Percentiles rank a stretch among this genome's conserved stretches.
phyloP scores from a whole-genome alignment of 2,888 invertebrate species.

The Diaphora mendica region DNA sequence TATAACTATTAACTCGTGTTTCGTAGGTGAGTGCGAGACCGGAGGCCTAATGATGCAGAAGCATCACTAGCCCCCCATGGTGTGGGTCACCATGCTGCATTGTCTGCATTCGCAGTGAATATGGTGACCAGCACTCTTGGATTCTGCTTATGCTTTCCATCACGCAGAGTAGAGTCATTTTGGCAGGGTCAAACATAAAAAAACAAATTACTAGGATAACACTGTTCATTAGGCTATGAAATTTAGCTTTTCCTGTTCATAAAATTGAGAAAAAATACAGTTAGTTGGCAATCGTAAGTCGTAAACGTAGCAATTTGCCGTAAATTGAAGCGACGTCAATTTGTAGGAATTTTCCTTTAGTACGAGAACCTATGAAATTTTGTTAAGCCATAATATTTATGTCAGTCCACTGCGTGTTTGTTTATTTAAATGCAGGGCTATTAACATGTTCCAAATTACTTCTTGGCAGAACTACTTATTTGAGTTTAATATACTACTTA shows the following conservation, averaged over 20 bases:
- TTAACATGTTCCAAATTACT: constrained; percentile 3
- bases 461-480: neutral
- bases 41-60: too few relatives aligned
- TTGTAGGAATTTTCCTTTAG: constrained; percentile 30
- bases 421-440: neutral
- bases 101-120: too few relatives aligned
- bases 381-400: constrained; percentile 7
- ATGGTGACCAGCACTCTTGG: too few relatives aligned
- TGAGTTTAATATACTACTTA: neutral
- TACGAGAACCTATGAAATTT: constrained; percentile 17
- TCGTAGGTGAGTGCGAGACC: too few relatives aligned
- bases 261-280: neutral
- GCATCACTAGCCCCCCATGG: too few relatives aligned
- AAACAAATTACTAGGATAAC: neutral
- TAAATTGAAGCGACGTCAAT: constrained; percentile 21
- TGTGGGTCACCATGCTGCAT: too few relatives aligned
- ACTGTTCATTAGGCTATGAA: neutral
- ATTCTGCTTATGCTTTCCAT: too few relatives aligned
- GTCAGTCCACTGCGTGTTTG: neutral
- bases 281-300: constrained; percentile 8
- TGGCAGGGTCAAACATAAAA: too few relatives aligned
- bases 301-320: constrained; percentile 29
- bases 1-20: neutral
- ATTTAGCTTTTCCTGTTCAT: neutral
- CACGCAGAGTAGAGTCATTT: too few relatives aligned